A percentile compares a stretch with the other conserved stretches of the same genome.
Evolutionary conservation across 2,797 vertebrate species (phyloP).

Genomic region (Chaetophractus vellerosus): DNA sequence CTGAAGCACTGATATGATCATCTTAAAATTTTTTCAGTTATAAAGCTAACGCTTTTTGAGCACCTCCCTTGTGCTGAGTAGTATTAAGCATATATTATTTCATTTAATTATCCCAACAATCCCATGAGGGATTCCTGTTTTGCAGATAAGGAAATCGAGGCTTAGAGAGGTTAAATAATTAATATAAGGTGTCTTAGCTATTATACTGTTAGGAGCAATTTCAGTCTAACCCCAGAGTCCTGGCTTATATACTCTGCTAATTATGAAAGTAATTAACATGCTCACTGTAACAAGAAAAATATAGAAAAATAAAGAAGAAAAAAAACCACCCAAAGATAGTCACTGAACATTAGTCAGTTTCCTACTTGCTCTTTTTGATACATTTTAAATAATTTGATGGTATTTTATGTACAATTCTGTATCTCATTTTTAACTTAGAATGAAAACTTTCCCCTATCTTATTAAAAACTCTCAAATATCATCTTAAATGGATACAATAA

Average conservation of each 20-base stretch:
- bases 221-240: neutral
- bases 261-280: neutral
- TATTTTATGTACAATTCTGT: neutral
- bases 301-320: neutral
- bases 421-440: neutral
- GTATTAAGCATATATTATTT: neutral
- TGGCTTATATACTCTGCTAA: neutral
- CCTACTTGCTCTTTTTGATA: neutral
- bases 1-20: neutral
- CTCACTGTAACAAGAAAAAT: constrained; percentile 7
- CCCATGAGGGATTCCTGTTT: neutral
- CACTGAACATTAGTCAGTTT: neutral
- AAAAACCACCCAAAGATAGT: neutral
- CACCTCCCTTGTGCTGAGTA: neutral
- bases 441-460: neutral
- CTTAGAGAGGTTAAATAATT: neutral
- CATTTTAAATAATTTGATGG: neutral
- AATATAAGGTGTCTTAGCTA: neutral
- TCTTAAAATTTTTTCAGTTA: neutral
- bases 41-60: neutral
- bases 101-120: neutral
- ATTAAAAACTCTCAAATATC: constrained; percentile 9
- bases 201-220: neutral
- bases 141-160: neutral
- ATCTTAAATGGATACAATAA: neutral